phyloP scores from a whole-genome alignment of 2,888 invertebrate species.

The Oscheius sp. region DNA sequence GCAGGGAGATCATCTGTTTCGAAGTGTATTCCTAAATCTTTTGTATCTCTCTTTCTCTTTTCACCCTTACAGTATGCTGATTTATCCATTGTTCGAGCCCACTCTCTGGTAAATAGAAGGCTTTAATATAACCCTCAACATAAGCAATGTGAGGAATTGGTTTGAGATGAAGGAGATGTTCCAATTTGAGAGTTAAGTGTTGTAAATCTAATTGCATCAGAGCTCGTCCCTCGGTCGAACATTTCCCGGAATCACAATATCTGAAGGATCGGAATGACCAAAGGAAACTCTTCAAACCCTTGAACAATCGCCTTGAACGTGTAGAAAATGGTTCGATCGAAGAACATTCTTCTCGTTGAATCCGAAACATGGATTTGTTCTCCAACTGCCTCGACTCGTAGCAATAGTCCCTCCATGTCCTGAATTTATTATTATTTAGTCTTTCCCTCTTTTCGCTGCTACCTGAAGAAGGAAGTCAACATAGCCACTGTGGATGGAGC shows the following conservation, averaged over 20 bases:
- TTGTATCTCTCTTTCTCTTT: neutral
- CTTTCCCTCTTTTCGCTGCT: neutral
- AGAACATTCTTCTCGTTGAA: conserved; percentile 75
- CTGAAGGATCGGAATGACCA: no score
- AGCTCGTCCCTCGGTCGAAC: conserved; percentile 93
- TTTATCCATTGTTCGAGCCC: conserved; percentile 88
- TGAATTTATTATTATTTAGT: conserved; percentile 30
- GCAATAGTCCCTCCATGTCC: conserved; percentile 54
- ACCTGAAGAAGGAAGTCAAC: conserved; percentile 73
- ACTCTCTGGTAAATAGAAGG: conserved; percentile 89
- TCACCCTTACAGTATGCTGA: conserved; percentile 78
- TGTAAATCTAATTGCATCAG: conserved; percentile 97
- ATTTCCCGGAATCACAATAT: conserved; percentile 85
- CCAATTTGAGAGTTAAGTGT: conserved; percentile 79
- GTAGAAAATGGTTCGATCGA: conserved; percentile 87
- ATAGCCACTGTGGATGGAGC: conserved; percentile 90
- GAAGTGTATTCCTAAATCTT: conserved; percentile 82
- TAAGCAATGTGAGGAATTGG: conserved; percentile 87
- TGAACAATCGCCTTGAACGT: conserved; percentile 89
- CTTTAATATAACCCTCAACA: conserved; percentile 93
- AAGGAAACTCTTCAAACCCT: conserved; percentile 78
- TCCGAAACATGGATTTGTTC: conserved; percentile 33
- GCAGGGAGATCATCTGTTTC: conserved; percentile 85
- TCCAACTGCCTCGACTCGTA: conserved; percentile 44
- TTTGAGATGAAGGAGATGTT: conserved; percentile 81